These are phyloP conservation scores for Bubalus kerabau DNA, from an alignment of 2,113 vertebrate species.

Conservation along the genomic window DNA sequence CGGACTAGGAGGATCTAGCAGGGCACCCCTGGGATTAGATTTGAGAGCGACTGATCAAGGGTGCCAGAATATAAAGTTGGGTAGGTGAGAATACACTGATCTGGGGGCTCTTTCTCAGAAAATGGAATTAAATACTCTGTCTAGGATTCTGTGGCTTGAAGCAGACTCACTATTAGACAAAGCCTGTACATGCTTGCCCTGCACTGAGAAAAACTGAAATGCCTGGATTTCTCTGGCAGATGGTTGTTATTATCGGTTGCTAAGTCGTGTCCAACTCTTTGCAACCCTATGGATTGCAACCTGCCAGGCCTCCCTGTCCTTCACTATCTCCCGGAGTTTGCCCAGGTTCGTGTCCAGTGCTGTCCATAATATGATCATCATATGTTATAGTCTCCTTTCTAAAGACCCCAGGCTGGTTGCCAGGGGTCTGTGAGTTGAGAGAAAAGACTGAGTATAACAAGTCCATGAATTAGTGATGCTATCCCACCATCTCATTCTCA, in stretches of 20 bases:
- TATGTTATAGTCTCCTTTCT: not conserved
- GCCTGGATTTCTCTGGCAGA: not conserved
- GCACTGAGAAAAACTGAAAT: not conserved
- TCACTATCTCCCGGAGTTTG: not conserved
- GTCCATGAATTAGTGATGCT: not conserved
- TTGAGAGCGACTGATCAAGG: not conserved
- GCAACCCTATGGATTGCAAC: not conserved
- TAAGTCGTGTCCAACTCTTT: not conserved
- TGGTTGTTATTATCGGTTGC: not conserved
- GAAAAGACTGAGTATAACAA: not conserved
- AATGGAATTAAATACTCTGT: not conserved
- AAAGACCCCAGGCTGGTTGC: not conserved
- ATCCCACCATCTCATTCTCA: not conserved
- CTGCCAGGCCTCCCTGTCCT: not conserved
- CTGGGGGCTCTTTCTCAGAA: not conserved
- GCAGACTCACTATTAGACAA: not conserved
- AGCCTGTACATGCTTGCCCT: not conserved
- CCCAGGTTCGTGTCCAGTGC: not conserved
- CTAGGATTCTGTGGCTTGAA: not conserved
- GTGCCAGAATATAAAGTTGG: not conserved
- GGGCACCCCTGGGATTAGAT: not conserved
- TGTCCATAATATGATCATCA: not conserved
- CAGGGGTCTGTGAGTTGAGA: not conserved
- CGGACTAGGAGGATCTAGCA: not conserved
- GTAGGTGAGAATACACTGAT: not conserved